phyloP scores from a whole-genome alignment of 2,797 vertebrate genomes.

The Rhinatrema bivittatum region DNA sequence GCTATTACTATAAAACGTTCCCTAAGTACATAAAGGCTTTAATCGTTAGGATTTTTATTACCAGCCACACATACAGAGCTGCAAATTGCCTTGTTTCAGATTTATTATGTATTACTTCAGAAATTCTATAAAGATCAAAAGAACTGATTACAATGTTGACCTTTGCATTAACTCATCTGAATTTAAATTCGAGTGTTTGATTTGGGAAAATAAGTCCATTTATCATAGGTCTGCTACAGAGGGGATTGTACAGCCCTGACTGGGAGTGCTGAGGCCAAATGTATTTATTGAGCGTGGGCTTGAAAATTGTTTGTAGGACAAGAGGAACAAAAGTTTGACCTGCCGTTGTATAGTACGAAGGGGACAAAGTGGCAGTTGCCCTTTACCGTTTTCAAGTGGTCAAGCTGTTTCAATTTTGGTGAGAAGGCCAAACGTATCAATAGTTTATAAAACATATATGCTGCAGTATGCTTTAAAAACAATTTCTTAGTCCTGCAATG shows the following conservation, averaged over 20 bases:
- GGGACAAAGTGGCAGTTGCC: conserved; percentile 41
- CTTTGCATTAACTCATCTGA: conserved; percentile 84
- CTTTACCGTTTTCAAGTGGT: conserved; percentile 35
- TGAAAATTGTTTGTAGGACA: conserved; percentile 74
- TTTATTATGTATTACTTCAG: conserved; percentile 81
- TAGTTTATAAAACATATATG: conserved; percentile 21
- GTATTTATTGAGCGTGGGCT: conserved; percentile 68
- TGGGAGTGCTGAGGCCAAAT: conserved; percentile 65
- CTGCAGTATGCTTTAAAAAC: conserved; percentile 18
- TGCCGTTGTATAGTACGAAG: conserved; percentile 39
- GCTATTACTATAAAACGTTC: conserved; percentile 72
- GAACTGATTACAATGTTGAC: conserved; percentile 82
- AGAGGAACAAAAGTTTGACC: conserved; percentile 65
- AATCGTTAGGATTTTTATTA: conserved; percentile 80
- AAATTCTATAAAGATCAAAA: conserved; percentile 88
- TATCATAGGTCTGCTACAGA: conserved; percentile 73
- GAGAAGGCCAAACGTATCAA: conserved; percentile 23
- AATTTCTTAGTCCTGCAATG: not conserved
- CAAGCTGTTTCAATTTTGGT: conserved; percentile 19
- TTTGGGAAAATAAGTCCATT: conserved; percentile 85
- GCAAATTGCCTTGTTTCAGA: conserved; percentile 79
- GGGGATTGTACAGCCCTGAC: conserved; percentile 62
- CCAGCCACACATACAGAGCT: conserved; percentile 64
- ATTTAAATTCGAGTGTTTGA: conserved; percentile 85
- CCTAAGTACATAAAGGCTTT: conserved; percentile 79